Base-by-base conservation (phyloP, 2,113 vertebrate species). In the Seriola aureovittata region DNA sequence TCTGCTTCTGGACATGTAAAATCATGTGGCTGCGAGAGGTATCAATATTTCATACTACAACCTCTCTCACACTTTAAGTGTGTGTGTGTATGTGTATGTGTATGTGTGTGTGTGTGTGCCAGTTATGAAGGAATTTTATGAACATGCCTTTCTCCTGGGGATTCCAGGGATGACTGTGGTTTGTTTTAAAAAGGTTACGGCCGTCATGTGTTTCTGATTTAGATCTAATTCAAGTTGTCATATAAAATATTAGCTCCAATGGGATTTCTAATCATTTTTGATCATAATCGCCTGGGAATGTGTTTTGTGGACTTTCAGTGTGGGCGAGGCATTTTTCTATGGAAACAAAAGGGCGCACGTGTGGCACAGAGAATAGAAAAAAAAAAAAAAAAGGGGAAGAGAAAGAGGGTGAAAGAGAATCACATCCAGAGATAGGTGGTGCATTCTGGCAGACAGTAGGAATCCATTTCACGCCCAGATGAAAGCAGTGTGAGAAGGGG, bases 151-250 rank as follows among this genome's bases (percentile, higher is more conserved):
- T 94, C 91, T 93, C 89, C 63, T 80, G 92, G 92, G 90, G 89
- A 95, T 95, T 94, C 91, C 94, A 90, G 85, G 87, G 92, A 94
- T 92, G 89, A 81, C 93, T 91, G 93, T 80, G 92, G 93, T 93
- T 93, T 87, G 84, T 93, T 93, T 90, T 92, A 84, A 89, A 92
- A 93, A 91, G 86, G 88, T 91, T 93, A 86, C 65, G 87, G 80
- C 69, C 73, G 23, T 93, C 94, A 95, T 95, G 86, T 95, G 95
- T 93, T 95, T 95, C 90, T 94, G 87, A 94, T 94, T 95, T 94
- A 81, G 89, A 79, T 71, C 62, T 86, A 90, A 93, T 92, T 93
- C 85, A 81, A 75, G 85, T 85, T 90, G 84, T 92, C 92, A 83
- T 89, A 94, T 93, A 93, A 93, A 95, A 93, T 89, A 93, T 94